A percentile compares a stretch with the other conserved stretches of the same genome.
Evolutionary conservation across 1,140 invertebrate species (phyloP).

Genomic region (Pseudomyrmex dendroicus): DNA sequence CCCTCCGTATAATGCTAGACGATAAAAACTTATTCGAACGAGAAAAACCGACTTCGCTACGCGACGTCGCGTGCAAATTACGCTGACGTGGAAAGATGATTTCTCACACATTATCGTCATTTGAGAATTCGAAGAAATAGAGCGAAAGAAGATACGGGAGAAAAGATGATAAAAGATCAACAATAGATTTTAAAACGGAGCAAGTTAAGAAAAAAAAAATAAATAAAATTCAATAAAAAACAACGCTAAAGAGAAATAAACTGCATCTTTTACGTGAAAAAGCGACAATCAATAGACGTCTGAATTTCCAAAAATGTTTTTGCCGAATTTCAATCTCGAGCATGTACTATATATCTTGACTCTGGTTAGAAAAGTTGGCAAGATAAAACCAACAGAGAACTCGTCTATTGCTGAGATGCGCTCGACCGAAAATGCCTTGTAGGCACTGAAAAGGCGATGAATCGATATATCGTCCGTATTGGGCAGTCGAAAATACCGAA

Average conservation of each 20-base stretch:
- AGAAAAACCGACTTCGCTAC: conserved; percentile 6
- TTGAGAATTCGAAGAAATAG: background rate
- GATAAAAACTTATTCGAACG: conserved; percentile 28
- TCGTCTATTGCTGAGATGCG: background rate
- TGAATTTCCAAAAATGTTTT: conserved; percentile 12
- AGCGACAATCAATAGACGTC: background rate
- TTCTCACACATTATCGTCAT: background rate
- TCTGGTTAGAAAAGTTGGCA: conserved; percentile 19
- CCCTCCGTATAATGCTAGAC: background rate
- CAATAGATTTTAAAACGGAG: background rate
- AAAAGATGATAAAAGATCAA: background rate
- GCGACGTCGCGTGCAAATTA: conserved; percentile 24
- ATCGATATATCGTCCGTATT: conserved; percentile 20
- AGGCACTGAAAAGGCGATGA: conserved; percentile 18
- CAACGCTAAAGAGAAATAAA: background rate
- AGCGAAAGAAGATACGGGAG: background rate
- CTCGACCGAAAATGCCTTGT: background rate
- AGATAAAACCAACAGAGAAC: conserved; percentile 17
- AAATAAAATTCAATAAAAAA: background rate
- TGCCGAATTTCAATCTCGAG: conserved; percentile 18
- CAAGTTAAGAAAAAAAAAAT: background rate
- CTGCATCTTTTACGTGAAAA: background rate
- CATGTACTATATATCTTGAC: background rate
- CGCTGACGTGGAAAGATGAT: conserved; percentile 2
- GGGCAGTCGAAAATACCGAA: conserved; percentile 29